Percentiles rank a stretch among this genome's conserved stretches.
These are phyloP conservation scores for Pseudeuparius sepicola DNA, from an alignment of 2,888 invertebrate genomes.

Conservation along the genomic window DNA sequence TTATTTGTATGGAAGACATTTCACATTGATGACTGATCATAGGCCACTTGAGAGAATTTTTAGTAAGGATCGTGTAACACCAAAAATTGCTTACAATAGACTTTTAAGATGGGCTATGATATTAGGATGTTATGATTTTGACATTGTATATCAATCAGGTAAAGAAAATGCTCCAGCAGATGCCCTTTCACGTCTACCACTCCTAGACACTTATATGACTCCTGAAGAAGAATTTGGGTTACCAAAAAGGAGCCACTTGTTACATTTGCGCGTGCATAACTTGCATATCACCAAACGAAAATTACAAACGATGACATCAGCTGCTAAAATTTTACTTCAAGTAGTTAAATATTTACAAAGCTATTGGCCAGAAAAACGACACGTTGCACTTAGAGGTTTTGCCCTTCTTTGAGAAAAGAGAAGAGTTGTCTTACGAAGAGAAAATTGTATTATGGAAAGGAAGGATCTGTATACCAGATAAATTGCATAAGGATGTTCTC, in stretches of 20 bases:
- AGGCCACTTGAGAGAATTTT: no score
- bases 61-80: no score
- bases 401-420: slow-evolving; percentile 21
- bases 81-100: no score
- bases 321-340: slow-evolving; percentile 6
- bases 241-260: slow-evolving; percentile 5
- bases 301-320: no score
- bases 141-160: no score
- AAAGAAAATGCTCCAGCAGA: slow-evolving; percentile 14
- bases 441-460: slow-evolving; percentile 18
- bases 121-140: no score
- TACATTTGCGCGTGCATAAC: no score
- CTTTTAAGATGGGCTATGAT: no score
- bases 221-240: slow-evolving; percentile 7
- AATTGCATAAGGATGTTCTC: slow-evolving; percentile 9
- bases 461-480: neutral
- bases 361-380: slow-evolving; percentile 13
- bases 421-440: slow-evolving; percentile 19
- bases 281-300: no score
- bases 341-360: no score
- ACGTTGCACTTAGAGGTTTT: slow-evolving; percentile 10
- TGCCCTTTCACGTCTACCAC: slow-evolving; percentile 11
- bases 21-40: slow-evolving; percentile 14
- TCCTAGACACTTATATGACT: slow-evolving; percentile 4
- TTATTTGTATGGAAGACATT: slow-evolving; percentile 12